Percentiles rank a stretch among this genome's conserved stretches.
phyloP scores from a whole-genome alignment of 2,888 invertebrate genomes.

The Coremacera marginata region DNA sequence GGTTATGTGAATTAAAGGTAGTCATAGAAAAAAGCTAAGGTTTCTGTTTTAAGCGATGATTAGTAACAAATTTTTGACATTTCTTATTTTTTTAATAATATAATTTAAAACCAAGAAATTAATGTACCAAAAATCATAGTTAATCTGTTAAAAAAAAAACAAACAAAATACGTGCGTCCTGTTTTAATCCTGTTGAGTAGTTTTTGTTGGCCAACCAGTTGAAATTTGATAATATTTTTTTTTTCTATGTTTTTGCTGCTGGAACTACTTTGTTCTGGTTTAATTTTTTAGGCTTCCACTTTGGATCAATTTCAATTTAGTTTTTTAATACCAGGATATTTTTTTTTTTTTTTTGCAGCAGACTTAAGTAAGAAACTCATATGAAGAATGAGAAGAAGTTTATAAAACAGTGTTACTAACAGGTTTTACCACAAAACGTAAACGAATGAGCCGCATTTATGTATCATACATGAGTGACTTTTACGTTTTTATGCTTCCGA shows the following conservation, averaged over 20 bases:
- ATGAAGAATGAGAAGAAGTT: constrained; percentile 2
- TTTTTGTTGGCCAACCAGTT: background rate
- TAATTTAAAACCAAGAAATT: no score
- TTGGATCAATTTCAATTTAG: constrained; percentile 67
- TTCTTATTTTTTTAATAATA: no score
- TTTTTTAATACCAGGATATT: constrained; percentile 47
- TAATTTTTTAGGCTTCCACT: constrained; percentile 69
- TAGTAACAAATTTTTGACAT: no score
- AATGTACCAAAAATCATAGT: no score
- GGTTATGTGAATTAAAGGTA: no score
- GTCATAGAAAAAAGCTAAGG: no score
- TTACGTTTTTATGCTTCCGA: constrained; percentile 15
- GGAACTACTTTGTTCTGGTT: constrained; percentile 13
- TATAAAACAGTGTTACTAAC: constrained; percentile 48
- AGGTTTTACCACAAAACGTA: constrained; percentile 58
- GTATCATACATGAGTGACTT: constrained; percentile 55
- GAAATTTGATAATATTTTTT: constrained; percentile 30
- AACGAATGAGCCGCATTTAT: constrained; percentile 57
- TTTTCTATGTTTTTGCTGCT: background rate
- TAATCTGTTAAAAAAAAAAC: no score
- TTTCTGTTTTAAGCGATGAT: no score
- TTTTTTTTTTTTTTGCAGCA: constrained; percentile 43
- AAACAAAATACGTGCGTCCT: no score
- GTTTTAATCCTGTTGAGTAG: no score
- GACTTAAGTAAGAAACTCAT: background rate